phyloP scores from a whole-genome alignment of 2,888 invertebrate genomes.

The Aleiodes testaceus region DNA sequence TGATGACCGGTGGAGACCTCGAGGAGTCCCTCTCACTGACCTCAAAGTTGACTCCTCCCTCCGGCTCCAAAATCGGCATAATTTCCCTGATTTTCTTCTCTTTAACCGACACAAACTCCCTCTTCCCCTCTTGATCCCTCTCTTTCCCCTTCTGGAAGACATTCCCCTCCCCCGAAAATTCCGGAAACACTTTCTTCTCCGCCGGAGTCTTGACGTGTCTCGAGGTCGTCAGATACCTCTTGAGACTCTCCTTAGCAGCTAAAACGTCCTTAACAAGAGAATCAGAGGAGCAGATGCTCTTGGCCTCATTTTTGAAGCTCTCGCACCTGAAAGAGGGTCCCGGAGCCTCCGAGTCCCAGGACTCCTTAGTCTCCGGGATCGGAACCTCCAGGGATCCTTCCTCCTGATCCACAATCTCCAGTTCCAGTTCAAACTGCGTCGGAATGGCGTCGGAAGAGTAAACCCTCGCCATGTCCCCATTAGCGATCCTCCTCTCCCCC shows the following conservation, averaged over 20 bases:
- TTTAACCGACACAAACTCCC: conserved; percentile 19
- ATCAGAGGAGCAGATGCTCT: conserved; percentile 60
- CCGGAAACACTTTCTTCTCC: conserved; percentile 63
- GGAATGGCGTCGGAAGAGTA: conserved; percentile 63
- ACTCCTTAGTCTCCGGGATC: conserved; percentile 34
- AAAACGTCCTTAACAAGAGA: conserved; percentile 67
- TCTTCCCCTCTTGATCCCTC: conserved; percentile 19
- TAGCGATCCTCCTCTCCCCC: conserved; percentile 25
- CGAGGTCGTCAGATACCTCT: conserved; percentile 57
- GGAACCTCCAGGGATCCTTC: conserved; percentile 57
- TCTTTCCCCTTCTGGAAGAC: conserved; percentile 48
- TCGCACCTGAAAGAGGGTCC: conserved; percentile 20
- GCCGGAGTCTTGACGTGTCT: conserved; percentile 55
- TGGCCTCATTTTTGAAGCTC: conserved; percentile 13
- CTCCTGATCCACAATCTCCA: conserved; percentile 63
- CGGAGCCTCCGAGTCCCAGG: not conserved
- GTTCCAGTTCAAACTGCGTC: conserved; percentile 65
- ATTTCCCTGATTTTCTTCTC: conserved; percentile 45
- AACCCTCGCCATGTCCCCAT: conserved; percentile 51
- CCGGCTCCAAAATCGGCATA: conserved; percentile 67
- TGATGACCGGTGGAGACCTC: conserved; percentile 67
- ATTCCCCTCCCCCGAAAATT: no score
- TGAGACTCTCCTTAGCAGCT: conserved; percentile 69
- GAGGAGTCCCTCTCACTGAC: conserved; percentile 62
- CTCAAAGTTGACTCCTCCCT: conserved; percentile 56